Base-by-base conservation (phyloP, 2,888 invertebrate species). In the Erynnis tages region DNA sequence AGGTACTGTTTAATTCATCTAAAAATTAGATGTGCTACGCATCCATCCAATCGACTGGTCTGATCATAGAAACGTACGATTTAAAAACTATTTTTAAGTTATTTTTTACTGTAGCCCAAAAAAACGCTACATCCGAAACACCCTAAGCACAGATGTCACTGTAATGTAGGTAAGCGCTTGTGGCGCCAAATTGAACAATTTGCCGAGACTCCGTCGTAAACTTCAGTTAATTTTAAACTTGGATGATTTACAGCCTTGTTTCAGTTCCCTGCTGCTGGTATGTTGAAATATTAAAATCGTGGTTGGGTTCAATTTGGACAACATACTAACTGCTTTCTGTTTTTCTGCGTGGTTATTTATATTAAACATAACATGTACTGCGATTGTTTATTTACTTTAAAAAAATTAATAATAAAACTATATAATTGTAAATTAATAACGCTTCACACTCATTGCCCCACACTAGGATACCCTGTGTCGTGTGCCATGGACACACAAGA, bases 181-280 rank as follows among this genome's bases (percentile, higher is more conserved):
- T 32, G 49, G 41, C 49, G 11, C 41, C 32, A 41, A 49, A 49
- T 49, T 32, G 41, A 49, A 49, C 49, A 41, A 48, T 48, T 48
- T 21, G 40, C 32, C 40, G 23, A 14, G 21, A 2, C 40, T 11
- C 11, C n/a, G 11, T 21, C 40, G 32, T 49, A 16, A 40, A 49
- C 23, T 32, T 29, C 40, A 40, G 48, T 49, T 49, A 49, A 49
- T 49, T 49, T 40, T 49, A 40, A 49, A 49, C 40, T 49, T 40
- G 21, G 11, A 32, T 49, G 40, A 49, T 40, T 48, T 48, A 48
- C 48, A 16, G 23, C 10, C 30, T 21, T 27, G 29, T 40, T 32
- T 14, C 23, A 40, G 23, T 23, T n/a, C 34, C 17, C 38, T 32
- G 5, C 19, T 25, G 40, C 8, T 25, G 10, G 25, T 25, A 13